Evolutionary conservation across 2,113 vertebrate species (phyloP).

Genomic region (Aramus guarauna): DNA sequence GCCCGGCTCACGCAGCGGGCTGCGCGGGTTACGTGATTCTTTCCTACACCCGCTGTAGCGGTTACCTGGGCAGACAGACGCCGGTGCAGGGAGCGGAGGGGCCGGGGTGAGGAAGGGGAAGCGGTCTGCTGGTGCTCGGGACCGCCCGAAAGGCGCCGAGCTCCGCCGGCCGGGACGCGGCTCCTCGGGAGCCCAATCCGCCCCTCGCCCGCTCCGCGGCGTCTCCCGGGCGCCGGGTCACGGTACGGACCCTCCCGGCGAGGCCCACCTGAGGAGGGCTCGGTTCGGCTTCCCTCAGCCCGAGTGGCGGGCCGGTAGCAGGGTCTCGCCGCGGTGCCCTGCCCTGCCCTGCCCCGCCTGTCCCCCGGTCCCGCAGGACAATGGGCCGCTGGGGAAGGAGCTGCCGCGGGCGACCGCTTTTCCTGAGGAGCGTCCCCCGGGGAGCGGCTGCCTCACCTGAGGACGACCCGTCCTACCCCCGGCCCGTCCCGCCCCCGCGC

Average conservation of each 20-base stretch:
- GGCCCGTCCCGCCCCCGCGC: neutral
- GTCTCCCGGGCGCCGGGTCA: neutral
- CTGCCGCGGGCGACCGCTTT: neutral
- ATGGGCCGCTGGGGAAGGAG: neutral
- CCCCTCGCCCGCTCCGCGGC: neutral
- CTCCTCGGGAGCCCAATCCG: neutral
- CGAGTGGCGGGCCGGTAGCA: neutral
- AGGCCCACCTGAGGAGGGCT: neutral
- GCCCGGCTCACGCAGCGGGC: neutral
- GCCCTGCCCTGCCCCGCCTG: too few species aligned
- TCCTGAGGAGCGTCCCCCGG: neutral
- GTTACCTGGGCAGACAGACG: accelerated
- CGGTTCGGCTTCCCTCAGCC: too few species aligned
- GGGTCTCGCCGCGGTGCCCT: neutral
- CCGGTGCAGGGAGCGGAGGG: accelerated
- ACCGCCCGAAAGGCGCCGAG: too few species aligned
- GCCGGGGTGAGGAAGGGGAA: neutral
- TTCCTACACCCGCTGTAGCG: neutral
- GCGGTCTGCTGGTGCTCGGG: neutral
- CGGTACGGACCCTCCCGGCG: neutral
- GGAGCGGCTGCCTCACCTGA: neutral
- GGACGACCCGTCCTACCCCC: neutral
- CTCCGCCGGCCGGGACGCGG: neutral
- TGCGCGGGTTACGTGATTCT: accelerated
- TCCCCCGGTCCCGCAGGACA: neutral